A percentile compares a stretch with the other conserved stretches of the same genome.
Evolutionary conservation across 2,888 invertebrate species (phyloP).

Genomic region (Poecilus cupreus): DNA sequence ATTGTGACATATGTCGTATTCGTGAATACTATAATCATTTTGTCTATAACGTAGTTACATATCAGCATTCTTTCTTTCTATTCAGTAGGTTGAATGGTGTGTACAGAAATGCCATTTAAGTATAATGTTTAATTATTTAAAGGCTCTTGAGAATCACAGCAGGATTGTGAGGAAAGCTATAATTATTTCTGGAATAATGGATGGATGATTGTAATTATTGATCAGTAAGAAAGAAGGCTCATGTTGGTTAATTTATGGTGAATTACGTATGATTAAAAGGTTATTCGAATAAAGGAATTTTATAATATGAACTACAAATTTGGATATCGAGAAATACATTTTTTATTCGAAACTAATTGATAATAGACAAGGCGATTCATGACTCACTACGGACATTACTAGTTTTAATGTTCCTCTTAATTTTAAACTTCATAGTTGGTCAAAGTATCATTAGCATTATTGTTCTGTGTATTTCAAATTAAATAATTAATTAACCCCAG

Average conservation of each 20-base stretch:
- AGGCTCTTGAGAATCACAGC: conserved; percentile 22
- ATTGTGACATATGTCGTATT: conserved; percentile 46
- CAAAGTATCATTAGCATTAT: too few species aligned
- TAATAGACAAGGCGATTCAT: too few species aligned
- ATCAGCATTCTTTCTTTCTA: neutral
- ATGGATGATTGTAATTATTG: conserved; percentile 11
- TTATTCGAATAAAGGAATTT: conserved; percentile 10
- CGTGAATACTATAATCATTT: conserved; percentile 15
- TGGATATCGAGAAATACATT: neutral
- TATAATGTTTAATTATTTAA: conserved; percentile 22
- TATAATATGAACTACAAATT: neutral
- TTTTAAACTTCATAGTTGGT: too few species aligned
- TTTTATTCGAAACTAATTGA: too few species aligned
- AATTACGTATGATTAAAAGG: conserved; percentile 11
- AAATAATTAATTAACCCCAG: too few species aligned
- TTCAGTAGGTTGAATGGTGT: neutral
- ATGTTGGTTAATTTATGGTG: neutral
- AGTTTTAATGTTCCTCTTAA: too few species aligned
- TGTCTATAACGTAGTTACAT: neutral
- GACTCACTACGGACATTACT: too few species aligned
- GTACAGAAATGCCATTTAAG: conserved; percentile 11
- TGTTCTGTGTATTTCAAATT: too few species aligned
- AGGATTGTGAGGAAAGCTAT: conserved; percentile 4
- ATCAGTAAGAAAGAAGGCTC: neutral
- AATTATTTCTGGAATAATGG: conserved; percentile 4